Evolutionary conservation across 2,113 vertebrate genomes (phyloP), one percentile per base, ranked within the genome.

Genomic region (Hemichromis elongatus): DNA sequence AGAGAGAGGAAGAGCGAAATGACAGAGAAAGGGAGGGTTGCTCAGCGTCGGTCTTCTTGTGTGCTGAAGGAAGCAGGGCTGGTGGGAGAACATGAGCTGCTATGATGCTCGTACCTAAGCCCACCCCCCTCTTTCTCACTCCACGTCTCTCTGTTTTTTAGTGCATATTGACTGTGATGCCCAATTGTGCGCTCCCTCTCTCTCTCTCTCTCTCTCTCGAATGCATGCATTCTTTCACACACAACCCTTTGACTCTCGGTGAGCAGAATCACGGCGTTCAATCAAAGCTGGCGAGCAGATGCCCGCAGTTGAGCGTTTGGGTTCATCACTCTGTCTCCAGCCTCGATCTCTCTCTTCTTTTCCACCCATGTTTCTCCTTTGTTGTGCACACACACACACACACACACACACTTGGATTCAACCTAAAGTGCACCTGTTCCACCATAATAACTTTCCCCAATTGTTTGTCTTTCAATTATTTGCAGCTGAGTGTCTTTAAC

Each of bases 151-250:
- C 26, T 75, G 24, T 13, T 63, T 45, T 79, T 87, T 82, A 55
- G 28, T 84, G 13, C 42, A 55, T 80, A 55, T 40, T 83, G 37
- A 79, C 88, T 86, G 13, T 73, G 56, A 54, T n/a, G 30, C 88
- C 59, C 70, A 8, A 84, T 75, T 45, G 1, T 66, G 14, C 37
- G 14, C 50, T 6, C 77, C 35, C 66, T 50, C 55, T 26, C 81
- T 33, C 56, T 42, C 73, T 56, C 53, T 45, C 55, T 28, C 86
- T 57, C 42, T 70, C 37, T 84, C 52, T 68, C 28, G 77, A 53
- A 54, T 56, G 88, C 86, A 57, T 83, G 81, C 86, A 94, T 93
- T 93, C 90, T 93, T 92, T 92, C 78, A 92, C 88, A 92, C 88
- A 87, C 14, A 19, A 24, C 28, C 7, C 5, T 30, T 70, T 8